phyloP scores from a whole-genome alignment of 1,140 invertebrate species.

The Periplaneta americana region DNA sequence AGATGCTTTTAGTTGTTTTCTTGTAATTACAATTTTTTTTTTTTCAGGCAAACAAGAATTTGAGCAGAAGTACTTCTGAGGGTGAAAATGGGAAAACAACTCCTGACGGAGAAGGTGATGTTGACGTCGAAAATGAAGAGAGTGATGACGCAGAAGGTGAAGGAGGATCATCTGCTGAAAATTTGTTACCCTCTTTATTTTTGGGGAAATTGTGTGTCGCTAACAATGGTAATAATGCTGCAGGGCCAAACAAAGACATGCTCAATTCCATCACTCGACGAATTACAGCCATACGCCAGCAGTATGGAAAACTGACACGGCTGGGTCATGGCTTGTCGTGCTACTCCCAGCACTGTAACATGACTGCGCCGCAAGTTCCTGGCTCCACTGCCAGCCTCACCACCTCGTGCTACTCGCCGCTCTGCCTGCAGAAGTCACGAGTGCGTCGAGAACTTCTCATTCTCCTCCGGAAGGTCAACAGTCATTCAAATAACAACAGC shows the following conservation, averaged over 20 bases:
- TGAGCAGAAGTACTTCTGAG: not conserved
- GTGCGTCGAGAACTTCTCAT: constrained; percentile 60
- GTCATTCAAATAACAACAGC: constrained; percentile 10
- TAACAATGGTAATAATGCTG: not conserved
- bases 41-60: not conserved
- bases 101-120: constrained; percentile 32
- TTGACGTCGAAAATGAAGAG: constrained; percentile 48
- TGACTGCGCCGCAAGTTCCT: not conserved
- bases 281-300: constrained; percentile 39
- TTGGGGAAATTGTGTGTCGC: constrained; percentile 12
- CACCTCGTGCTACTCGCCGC: constrained; percentile 67
- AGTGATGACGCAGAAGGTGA: constrained; percentile 2
- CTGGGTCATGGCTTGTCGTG: constrained; percentile 27
- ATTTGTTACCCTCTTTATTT: constrained; percentile 10
- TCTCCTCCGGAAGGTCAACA: constrained; percentile 56
- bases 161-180: not conserved
- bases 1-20: too few species aligned
- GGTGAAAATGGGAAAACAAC: not conserved
- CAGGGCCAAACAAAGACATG: not conserved
- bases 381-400: not conserved
- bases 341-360: constrained; percentile 8
- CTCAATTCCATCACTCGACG: not conserved
- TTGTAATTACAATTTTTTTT: too few species aligned
- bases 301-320: constrained; percentile 57
- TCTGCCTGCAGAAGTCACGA: constrained; percentile 62